phyloP scores from a whole-genome alignment of 2,113 vertebrate species.

The Lota lota region DNA sequence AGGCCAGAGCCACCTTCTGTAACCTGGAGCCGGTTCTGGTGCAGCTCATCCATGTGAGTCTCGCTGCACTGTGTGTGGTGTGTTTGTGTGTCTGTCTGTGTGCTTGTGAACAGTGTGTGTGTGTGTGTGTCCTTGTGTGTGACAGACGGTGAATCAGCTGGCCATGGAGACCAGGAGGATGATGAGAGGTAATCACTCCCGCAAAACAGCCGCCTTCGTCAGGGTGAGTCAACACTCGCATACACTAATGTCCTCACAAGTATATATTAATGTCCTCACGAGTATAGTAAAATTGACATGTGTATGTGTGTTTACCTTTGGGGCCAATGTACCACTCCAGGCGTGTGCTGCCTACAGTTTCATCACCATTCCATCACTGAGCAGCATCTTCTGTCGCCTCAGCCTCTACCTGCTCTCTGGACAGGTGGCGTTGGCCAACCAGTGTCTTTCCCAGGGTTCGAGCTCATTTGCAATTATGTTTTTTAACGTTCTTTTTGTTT shows the following conservation, averaged over 20 bases:
- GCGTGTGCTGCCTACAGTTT: constrained; percentile 97
- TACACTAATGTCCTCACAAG: neutral
- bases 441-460: constrained; percentile 98
- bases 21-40: constrained; percentile 93
- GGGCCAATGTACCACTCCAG: constrained; percentile 65
- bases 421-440: constrained; percentile 94
- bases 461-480: neutral
- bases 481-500: too few species aligned
- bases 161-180: constrained; percentile 94
- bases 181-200: constrained; percentile 93
- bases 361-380: constrained; percentile 95
- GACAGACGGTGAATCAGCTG: constrained; percentile 89
- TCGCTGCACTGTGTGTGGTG: neutral
- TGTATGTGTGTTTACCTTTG: too few species aligned
- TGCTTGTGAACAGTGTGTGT: neutral
- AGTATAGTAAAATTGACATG: too few species aligned
- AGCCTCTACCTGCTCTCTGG: constrained; percentile 92
- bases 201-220: constrained; percentile 94
- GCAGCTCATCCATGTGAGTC: constrained; percentile 92
- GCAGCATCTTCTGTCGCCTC: constrained; percentile 87
- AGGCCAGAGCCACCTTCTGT: constrained; percentile 92
- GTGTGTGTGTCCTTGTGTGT: neutral
- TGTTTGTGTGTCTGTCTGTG: neutral
- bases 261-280: constrained; percentile 14
- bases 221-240: constrained; percentile 74